Base-by-base conservation (phyloP, 2,888 invertebrate species). In the Yponomeuta sedellus region DNA sequence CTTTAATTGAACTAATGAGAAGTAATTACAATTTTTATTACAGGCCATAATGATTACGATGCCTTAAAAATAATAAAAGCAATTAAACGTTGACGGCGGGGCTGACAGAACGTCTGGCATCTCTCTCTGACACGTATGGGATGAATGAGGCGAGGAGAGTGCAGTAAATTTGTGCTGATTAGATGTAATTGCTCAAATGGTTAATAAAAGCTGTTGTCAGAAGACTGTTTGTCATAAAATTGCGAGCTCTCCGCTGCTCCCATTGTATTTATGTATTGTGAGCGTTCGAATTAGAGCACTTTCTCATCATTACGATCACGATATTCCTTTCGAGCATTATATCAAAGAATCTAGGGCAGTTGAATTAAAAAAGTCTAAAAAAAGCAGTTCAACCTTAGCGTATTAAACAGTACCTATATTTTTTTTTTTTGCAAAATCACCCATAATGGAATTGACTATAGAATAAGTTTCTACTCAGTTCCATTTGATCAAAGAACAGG, bases 11-110 rank as follows among this genome's bases (percentile, higher is more conserved):
- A 85, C 90, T 91, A 91, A 91, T 91, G 89, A 91, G 90, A 88
- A 89, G 88, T 90, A 90, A 90, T 91, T 89, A 91, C 89, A 90
- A 89, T 88, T 90, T 91, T 90, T 91, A 91, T 90, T 85, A 84
- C 88, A 78, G 44, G 88, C 85, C 85, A 85, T 90, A 90, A 90
- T 91, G 87, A 90, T 90, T 91, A 91, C 90, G 91, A 90, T 90
- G 90, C 84, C 88, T 90, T 91, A 91, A 91, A 66, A 91, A 91
- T 91, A 91, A 91, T 90, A 91, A 90, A 90, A 91, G 90, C 91
- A 90, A 91, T 91, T 90, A 90, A 88, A 86, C 86, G 86, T 87
- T 88, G 86, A 88, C 85, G 85, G 85, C 82, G 83, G 88, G 88
- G 85, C 84, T 75, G 81, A 82, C n/a, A 80, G 77, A 74, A 73